Evolutionary conservation across 2,797 vertebrate species (phyloP).

Genomic region (Prionace glauca): DNA sequence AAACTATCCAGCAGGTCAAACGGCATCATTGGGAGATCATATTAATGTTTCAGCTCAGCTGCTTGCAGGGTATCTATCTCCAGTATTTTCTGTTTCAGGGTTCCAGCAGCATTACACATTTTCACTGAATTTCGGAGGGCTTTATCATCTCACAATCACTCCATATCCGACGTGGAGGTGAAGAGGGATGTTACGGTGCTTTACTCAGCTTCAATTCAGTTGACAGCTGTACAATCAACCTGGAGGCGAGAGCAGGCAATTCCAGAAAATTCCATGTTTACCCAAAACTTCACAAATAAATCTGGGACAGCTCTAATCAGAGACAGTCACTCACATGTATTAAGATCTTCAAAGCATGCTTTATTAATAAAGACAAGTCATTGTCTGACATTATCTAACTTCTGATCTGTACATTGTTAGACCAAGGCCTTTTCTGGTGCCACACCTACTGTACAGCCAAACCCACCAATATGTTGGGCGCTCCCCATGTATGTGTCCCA

Average conservation of each 20-base stretch:
- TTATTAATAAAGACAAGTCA: background rate
- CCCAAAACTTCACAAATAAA: background rate
- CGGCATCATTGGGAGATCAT: too few species aligned
- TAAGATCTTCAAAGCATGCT: background rate
- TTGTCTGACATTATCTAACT: background rate
- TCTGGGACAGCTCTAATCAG: background rate
- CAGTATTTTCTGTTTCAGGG: too few species aligned
- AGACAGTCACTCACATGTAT: background rate
- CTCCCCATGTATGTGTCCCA: background rate
- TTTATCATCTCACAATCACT: background rate
- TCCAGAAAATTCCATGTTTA: background rate
- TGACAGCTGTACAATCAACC: background rate
- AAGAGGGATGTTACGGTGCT: background rate
- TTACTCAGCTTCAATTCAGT: background rate
- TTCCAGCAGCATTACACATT: too few species aligned
- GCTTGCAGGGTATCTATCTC: too few species aligned
- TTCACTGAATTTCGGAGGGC: background rate
- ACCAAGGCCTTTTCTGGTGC: background rate
- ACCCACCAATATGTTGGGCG: background rate
- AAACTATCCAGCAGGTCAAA: too few species aligned
- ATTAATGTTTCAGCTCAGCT: too few species aligned
- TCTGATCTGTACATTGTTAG: background rate
- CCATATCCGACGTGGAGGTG: background rate
- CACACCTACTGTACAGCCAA: background rate
- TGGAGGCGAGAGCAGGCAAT: background rate